Percentiles rank a stretch among this genome's conserved stretches.
phyloP scores from a whole-genome alignment of 2,797 vertebrate species.

The Toxotes lorentzi region DNA sequence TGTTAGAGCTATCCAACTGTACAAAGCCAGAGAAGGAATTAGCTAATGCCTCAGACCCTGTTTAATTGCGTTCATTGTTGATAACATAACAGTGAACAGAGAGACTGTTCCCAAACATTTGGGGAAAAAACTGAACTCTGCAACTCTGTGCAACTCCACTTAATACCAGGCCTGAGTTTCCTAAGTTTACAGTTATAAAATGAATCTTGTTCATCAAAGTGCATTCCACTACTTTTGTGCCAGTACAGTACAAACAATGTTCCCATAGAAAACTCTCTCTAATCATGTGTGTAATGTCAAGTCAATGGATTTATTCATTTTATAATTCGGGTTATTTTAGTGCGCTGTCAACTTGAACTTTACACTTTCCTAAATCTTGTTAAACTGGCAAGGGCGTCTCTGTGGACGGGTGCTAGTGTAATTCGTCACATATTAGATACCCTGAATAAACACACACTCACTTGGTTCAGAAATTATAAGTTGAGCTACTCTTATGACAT shows the following conservation, averaged over 20 bases:
- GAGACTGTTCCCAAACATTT: neutral
- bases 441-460: slow-evolving; percentile 31
- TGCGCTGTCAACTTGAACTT: neutral
- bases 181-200: neutral
- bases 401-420: slow-evolving; percentile 3
- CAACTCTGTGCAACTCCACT: neutral
- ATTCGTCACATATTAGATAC: slow-evolving; percentile 27
- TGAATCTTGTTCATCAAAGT: neutral
- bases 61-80: slow-evolving; percentile 26
- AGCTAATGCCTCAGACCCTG: slow-evolving; percentile 16
- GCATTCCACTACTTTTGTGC: neutral
- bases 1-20: slow-evolving; percentile 13
- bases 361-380: slow-evolving; percentile 22
- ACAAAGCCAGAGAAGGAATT: slow-evolving; percentile 21
- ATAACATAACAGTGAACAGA: slow-evolving; percentile 17
- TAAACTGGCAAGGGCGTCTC: neutral
- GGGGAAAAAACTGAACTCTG: neutral
- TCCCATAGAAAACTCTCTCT: slow-evolving; percentile 3
- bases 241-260: neutral
- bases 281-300: neutral
- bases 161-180: neutral
- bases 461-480: neutral
- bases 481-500: slow-evolving; percentile 4
- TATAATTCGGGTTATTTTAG: neutral
- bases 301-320: slow-evolving; percentile 4